Base-by-base conservation (phyloP, 92 coral and sea anemone genomes). In the Palythoa grandis region DNA sequence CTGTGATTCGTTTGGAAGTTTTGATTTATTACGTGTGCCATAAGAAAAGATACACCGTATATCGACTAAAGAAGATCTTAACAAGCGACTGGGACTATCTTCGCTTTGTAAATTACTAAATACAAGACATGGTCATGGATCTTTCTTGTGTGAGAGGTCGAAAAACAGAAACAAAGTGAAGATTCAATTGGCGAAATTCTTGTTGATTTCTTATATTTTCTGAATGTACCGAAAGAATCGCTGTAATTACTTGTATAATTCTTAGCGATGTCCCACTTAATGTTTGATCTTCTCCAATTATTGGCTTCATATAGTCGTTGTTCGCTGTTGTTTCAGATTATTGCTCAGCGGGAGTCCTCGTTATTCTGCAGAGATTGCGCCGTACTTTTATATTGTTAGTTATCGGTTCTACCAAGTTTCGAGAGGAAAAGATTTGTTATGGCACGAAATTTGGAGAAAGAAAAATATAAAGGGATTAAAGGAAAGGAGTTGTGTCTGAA, bases 401-500 rank as follows among this genome's bases (percentile, higher is more conserved):
- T n/a, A n/a, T 61, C 5, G n/a, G 6, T n/a, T 17, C 9, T 10
- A 61, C 7, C 0, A 10, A 61, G 22, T 25, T 61, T 61, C 69
- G 29, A 61, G 22, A 43, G 72, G 38, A 19, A 22, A 19, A 37
- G 20, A 61, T 11, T n/a, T 72, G 39, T 74, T 19, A 72, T 58
- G 85, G 72, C 72, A 35, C 70, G 67, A 85, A 72, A 71, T n/a
- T 20, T 80, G 43, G 74, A 80, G 20, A 65, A 16, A 80, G 91
- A 92, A 37, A 88, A 86, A 12, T 15, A 8, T 22, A 69, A 35
- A 19, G 74, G 82, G 13, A 88, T 4, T 22, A 69, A 35, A 19
- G 74, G 82, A n/a, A 88, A 87, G 70, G 89, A 94, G 2, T 66
- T 82, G 3, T 94, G 90, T 29, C 67, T 97, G 60, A 97, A 95